Base-by-base conservation (phyloP, 2,888 invertebrate species). In the Anoncus sp. region DNA sequence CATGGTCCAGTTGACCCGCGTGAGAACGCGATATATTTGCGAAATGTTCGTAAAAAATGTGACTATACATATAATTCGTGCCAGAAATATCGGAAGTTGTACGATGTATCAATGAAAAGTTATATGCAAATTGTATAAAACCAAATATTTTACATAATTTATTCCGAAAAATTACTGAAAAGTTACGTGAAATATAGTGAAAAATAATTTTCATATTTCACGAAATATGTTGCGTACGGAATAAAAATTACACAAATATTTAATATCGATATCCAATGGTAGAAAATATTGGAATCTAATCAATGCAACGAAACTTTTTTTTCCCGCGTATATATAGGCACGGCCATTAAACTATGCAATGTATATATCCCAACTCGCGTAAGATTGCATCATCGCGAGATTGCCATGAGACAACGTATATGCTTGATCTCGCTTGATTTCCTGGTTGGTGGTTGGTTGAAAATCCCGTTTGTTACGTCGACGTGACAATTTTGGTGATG, bases 401-500 rank as follows among this genome's bases (percentile, higher is more conserved):
- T 67, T 60, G 27, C 35, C 53, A 40, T 62, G 66, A 20, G 27
- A 62, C 51, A 70, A 78, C 65, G 38, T 53, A 24, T 31, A 3
- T 31, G 38, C 59, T 63, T 60, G 72, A 67, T 71, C 75, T 65
- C 59, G 22, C 22, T 49, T 10, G 53, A 66, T 65, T 75, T 78
- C 77, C 77, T 70, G 74, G 75, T 57, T 38, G 35, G 35, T 70
- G 74, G 75, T 57, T 38, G 35, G 35, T 70, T 49, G 49, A 67
- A 72, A 63, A 73, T 73, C 49, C 57, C 67, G 63, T 72, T 67
- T 35, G 63, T 73, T 67, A 57, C 62, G 62, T 67, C 59, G 63
- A 63, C 45, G 16, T 45, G 49, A 51, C 27, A 47, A 57, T 63
- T 67, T 67, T 24, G 65, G 59, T 51, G 38, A 18, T 45, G 22